Conservation (phyloP, 2,797 vertebrate genomes). For the Anguilla obscura region DNA sequence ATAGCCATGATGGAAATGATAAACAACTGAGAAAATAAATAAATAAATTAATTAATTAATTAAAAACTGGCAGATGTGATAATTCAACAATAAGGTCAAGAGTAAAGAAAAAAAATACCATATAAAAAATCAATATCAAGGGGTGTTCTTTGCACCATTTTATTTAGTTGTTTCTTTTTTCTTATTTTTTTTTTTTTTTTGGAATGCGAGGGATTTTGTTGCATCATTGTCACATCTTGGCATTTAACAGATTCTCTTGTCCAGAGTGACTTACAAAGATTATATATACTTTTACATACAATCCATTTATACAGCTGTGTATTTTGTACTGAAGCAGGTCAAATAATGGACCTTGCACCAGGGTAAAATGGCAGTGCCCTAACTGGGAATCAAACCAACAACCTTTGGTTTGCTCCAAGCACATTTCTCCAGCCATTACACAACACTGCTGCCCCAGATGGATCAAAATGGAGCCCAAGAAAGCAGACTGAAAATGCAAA, state of each 20-base stretch:
- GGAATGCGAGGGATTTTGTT: not conserved
- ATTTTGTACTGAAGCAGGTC: not conserved
- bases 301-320: not conserved
- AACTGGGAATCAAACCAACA: constrained; percentile 1
- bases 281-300: not conserved
- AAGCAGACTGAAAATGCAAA: constrained; percentile 2
- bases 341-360: not conserved
- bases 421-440: not conserved
- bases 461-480: not conserved
- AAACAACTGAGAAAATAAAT: not conserved
- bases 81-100: too few relatives aligned
- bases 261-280: not conserved
- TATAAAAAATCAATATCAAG: not conserved
- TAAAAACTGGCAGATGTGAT: too few relatives aligned
- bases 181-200: not conserved
- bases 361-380: not conserved
- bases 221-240: not conserved
- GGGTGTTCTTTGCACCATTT: not conserved
- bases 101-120: too few relatives aligned
- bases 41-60: too few relatives aligned
- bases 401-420: not conserved
- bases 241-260: not conserved
- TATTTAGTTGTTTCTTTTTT: not conserved
- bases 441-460: not conserved
- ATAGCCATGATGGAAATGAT: not conserved